Evolutionary conservation across 2,888 invertebrate species (phyloP), one percentile per base, ranked within the genome.

Genomic region (Limnephilus marmoratus): DNA sequence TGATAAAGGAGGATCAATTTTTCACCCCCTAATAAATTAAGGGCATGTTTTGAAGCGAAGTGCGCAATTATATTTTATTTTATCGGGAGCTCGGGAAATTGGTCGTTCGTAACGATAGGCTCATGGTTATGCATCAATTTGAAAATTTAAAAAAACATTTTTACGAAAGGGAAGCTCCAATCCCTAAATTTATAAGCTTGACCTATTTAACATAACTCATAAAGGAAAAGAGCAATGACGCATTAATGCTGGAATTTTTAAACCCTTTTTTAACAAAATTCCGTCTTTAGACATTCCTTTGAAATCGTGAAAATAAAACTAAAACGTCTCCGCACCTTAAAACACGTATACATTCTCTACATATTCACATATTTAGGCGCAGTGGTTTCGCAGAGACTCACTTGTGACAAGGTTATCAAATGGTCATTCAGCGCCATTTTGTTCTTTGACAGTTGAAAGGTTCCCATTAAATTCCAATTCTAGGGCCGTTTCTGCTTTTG

Each of bases 1-100:
- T 83, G 83, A 83, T 83, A 83, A 83, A 83, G 83, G 41, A 37
- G 83, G 24, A 83, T 83, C 83, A 83, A 37, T 83, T 83, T 83
- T 83, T 83, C 83, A 83, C 37, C 83, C 83, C 37, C 83, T 34
- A 83, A 41, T 41, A 37, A 41, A 83, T 83, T 83, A 37, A 83
- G 34, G 41, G 83, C 18, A 83, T 83, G 83, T 83, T 83, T 83
- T 34, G 83, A 18, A 83, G 24, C 37, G 83, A 83, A 83, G 41
- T 83, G 9, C 24, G 83, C 9, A 83, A 83, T 37, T 83, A 83
- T 83, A 24, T 83, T 83, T 83, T 34, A 83, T 83, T 83, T 41
- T 68, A 68, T 68, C 24, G 37, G 41, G 18, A 37, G 83, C 37
- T 83, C 24, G 24, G 34, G 37, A 15, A 83, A n/a, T 83, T 31